Evolutionary conservation across 2,797 vertebrate species (phyloP).

Genomic region (Microctenopoma steveboyesi): DNA sequence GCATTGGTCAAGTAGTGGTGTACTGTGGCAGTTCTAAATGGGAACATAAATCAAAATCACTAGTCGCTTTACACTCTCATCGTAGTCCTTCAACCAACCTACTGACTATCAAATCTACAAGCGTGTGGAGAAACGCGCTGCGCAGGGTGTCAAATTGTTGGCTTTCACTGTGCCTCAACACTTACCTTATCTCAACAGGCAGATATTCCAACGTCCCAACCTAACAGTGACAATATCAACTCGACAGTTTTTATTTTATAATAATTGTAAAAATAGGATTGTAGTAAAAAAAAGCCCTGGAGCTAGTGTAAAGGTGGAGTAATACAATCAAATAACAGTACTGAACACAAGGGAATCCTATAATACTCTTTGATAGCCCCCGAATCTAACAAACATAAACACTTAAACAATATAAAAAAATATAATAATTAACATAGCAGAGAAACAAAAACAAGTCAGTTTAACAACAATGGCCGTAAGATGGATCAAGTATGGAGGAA

Average conservation of each 20-base stretch:
- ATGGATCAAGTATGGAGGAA: constrained; percentile 78
- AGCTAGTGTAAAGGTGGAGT: constrained; percentile 73
- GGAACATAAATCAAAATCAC: constrained; percentile 44
- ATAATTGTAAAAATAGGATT: constrained; percentile 68
- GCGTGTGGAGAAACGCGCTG: constrained; percentile 15
- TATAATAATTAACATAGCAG: constrained; percentile 79
- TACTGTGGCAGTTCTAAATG: constrained; percentile 51
- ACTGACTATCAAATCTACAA: constrained; percentile 14
- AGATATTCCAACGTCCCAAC: constrained; percentile 11
- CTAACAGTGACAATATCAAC: constrained; percentile 52
- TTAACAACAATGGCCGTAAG: constrained; percentile 70
- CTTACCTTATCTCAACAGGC: constrained; percentile 28
- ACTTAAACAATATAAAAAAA: constrained; percentile 59
- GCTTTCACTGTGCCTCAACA: constrained; percentile 4
- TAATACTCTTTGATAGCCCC: constrained; percentile 61
- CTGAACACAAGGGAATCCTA: constrained; percentile 72
- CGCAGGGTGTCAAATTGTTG: constrained; percentile 20
- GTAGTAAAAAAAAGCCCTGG: constrained; percentile 71
- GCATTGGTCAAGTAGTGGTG: constrained; percentile 72
- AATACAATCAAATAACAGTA: constrained; percentile 81
- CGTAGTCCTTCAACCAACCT: constrained; percentile 22
- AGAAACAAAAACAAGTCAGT: constrained; percentile 74
- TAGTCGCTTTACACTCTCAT: constrained; percentile 37
- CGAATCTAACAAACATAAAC: constrained; percentile 70
- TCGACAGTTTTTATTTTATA: constrained; percentile 43